Evolutionary conservation across 2,113 vertebrate species (phyloP).

Genomic region (Asarcornis scutulata): DNA sequence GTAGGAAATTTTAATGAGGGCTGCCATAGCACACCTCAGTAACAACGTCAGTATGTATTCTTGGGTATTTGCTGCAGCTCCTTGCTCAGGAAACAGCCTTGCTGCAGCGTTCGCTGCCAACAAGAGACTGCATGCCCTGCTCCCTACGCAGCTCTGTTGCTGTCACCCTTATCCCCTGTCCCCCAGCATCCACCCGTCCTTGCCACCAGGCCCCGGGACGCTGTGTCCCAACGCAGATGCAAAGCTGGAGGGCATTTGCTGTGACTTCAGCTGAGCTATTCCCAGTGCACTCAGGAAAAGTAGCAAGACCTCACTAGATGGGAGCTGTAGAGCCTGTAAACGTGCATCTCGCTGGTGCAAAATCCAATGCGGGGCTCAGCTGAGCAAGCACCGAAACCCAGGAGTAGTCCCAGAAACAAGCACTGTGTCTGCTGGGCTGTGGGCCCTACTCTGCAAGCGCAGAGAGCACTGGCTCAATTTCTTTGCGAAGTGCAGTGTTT

Average conservation of each 20-base stretch:
- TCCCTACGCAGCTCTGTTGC: not conserved
- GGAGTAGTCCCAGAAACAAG: not conserved
- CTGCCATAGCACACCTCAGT: not conserved
- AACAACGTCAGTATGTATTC: not conserved
- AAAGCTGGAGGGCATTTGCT: rapidly evolving
- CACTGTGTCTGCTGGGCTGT: not conserved
- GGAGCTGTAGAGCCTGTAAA: not conserved
- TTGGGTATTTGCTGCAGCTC: not conserved
- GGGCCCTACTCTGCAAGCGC: not conserved
- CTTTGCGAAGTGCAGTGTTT: not conserved
- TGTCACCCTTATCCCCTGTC: not conserved
- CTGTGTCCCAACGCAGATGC: not conserved
- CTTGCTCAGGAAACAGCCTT: not conserved
- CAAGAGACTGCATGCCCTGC: not conserved
- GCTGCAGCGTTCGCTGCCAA: not conserved
- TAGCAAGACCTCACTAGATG: not conserved
- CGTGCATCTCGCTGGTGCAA: rapidly evolving
- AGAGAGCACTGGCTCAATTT: not conserved
- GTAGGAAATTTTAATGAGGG: not conserved
- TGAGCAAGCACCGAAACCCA: not conserved
- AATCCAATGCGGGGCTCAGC: rapidly evolving
- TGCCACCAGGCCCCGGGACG: rapidly evolving
- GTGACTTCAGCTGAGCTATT: not conserved
- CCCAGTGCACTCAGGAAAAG: not conserved
- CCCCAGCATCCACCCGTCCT: not conserved